Base-by-base conservation (phyloP, 2,888 invertebrate species). In the Timandra comae region DNA sequence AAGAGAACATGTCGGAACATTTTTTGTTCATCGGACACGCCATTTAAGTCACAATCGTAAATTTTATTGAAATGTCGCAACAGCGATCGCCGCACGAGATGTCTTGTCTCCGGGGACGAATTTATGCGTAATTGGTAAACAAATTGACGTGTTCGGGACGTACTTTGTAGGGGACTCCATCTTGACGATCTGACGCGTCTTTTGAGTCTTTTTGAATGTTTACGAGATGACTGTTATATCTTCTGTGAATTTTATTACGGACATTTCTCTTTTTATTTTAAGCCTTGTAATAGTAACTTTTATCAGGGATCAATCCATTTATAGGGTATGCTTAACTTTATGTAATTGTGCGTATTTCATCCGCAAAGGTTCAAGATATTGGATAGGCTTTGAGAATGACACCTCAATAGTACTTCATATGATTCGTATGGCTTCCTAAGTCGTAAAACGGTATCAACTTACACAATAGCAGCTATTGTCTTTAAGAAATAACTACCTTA, bases 61-160 rank as follows among this genome's bases (percentile, higher is more conserved):
- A 84, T 85, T 84, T 84, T 84, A 85, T 85, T 84, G 82, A 85
- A 84, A 82, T 79, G 84, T 82, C 81, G 77, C 76, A 73, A 75
- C 78, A 75, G 67, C 76, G 81, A 84, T 84, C 80, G 77, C 77
- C 70, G 79, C 70, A 69, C 74, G 78, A 82, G 81, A 82, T 81
- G 77, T 69, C 79, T 78, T 77, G 78, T 81, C 81, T 76, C 71
- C 63, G 61, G 77, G 77, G 79, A 84, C 79, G 84, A 81, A 81
- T 85, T 84, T 84, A 84, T 82, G 76, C 80, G 78, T 84, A 81
- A 84, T 82, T 81, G 79, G 77, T 84, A 84, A 75, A 84, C 84
- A 84, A 85, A 85, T 84, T 82, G 84, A 84, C 80, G 76, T 77
- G 60, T 70, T 71, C 71, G 68, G 64, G 65, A 69, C 66, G 60